phyloP scores from a whole-genome alignment of 1,140 invertebrate genomes.

The Harpegnathos saltator region DNA sequence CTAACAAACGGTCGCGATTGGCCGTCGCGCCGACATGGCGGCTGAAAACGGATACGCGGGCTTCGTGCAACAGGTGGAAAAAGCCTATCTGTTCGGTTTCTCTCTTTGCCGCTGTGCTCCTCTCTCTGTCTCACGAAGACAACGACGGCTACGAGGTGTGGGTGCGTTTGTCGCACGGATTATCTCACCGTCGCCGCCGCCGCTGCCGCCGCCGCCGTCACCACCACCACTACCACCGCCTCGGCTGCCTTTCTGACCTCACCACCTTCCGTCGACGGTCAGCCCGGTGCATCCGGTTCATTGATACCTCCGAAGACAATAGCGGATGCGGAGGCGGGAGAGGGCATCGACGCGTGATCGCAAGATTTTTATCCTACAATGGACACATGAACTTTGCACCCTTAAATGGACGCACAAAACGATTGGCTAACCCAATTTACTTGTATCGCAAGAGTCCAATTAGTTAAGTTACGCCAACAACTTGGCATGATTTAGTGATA shows the following conservation, averaged over 20 bases:
- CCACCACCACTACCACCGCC: slow-evolving; percentile 27
- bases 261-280: slow-evolving; percentile 51
- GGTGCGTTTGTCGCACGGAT: slow-evolving; percentile 68
- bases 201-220: not conserved
- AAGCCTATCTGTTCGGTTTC: slow-evolving; percentile 29
- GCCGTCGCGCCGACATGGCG: slow-evolving; percentile 82
- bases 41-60: slow-evolving; percentile 67
- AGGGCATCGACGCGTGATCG: not conserved
- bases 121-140: slow-evolving; percentile 18
- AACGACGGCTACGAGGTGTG: slow-evolving; percentile 22
- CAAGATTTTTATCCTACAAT: not conserved
- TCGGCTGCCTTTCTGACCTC: slow-evolving; percentile 69
- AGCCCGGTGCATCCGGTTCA: slow-evolving; percentile 47
- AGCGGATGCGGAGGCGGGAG: too few relatives aligned
- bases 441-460: too few relatives aligned
- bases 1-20: slow-evolving; percentile 80
- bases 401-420: too few relatives aligned
- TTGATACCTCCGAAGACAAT: slow-evolving; percentile 54
- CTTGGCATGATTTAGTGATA: too few relatives aligned
- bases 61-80: slow-evolving; percentile 81
- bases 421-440: too few relatives aligned
- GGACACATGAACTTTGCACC: too few relatives aligned
- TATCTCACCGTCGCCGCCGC: slow-evolving; percentile 67
- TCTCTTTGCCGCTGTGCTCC: slow-evolving; percentile 16
- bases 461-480: too few relatives aligned